Evolutionary conservation across 2,888 invertebrate genomes (phyloP), one percentile per base, ranked within the genome.

Genomic region (Leucophenga maculata): DNA sequence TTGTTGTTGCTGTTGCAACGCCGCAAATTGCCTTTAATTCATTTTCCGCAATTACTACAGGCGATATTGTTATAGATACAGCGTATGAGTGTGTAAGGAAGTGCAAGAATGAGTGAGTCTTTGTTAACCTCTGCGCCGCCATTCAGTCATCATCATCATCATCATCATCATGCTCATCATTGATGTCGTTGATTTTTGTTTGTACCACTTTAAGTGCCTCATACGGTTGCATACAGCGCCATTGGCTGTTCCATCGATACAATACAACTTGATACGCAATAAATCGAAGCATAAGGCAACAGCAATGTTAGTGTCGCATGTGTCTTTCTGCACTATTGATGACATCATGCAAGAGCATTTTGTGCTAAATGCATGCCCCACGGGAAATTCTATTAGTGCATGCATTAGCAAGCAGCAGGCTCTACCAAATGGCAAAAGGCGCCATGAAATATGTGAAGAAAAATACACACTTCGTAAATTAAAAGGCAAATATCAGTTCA

Each of bases 1-100:
- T 64, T 68, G 31, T 52, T 70, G 62, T 62, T 67, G 68, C 59
- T 70, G 67, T 72, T 70, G 66, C 73, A 59, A n/a, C 32, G 32
- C 73, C 78, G 62, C 80, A 78, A 78, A 78, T 78, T 78, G 78
- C 80, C 78, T 78, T 78, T 80, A 78, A 78, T 78, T 78, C 77
- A 80, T 78, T 78, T 78, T 75, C 78, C 78, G 78, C 78, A 78
- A 78, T 78, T 78, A 80, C 80, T 78, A 72, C 69, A 65, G 73
- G 69, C 70, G 68, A 54, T 57, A 60, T 22, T 16, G 54, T 13
- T n/a, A 18, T 13, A 50, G 16, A 50, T 18, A n/a, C 11, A 39
- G 4, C 1, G 39, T 39, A 3, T 39, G 4, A 6, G 8, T 11
- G 39, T 8, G 39, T 6, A 39, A 39, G 39, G 39, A 39, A 39